Evolutionary conservation across 2,888 invertebrate species (phyloP), one percentile per base, ranked within the genome.

Genomic region (Scrobipalpa costella): DNA sequence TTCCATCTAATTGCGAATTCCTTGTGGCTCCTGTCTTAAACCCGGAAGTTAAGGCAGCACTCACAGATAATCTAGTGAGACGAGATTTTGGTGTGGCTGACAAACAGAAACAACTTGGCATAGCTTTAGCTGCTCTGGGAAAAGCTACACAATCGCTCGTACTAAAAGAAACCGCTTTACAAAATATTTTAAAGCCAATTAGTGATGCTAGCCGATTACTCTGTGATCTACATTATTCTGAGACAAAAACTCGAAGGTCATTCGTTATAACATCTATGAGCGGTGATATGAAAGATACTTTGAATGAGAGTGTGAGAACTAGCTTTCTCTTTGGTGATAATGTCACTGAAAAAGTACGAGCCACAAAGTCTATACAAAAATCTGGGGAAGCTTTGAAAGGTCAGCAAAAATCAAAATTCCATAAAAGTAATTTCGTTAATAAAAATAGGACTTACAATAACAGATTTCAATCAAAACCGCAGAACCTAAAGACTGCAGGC

Each of bases 151-250:
- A n/a, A n/a, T n/a, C n/a, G n/a, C n/a, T n/a, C n/a, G n/a, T n/a
- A n/a, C n/a, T n/a, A n/a, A n/a, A n/a, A n/a, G 63, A 64, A 9
- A 5, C 8, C 2, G 6, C 3, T 0, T 11, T n/a, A 44, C 17
- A 40, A 59, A 40, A 44, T 6, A 13, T 66, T 62, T 57, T 61
- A 44, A 67, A 64, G 66, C 66, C 61, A 52, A 61, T 68, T 55
- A 60, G 66, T 65, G 68, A 67, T 52, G 67, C 65, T 47, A 63
- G 64, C 34, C 9, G 63, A 9, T 50, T 65, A 8, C 19, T 65
- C 15, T 67, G 67, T 58, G 67, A 67, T n/a, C 55, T 52, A 9
- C 61, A 63, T 21, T 49, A 61, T 19, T 49, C n/a, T 6, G 65
- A 65, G 2, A 63, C 67, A 13, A 60, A 52, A 27, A 49, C 44